These are phyloP conservation scores for Notarius lentiginosus DNA, from an alignment of 2,113 vertebrate genomes.

Conservation along the genomic window DNA sequence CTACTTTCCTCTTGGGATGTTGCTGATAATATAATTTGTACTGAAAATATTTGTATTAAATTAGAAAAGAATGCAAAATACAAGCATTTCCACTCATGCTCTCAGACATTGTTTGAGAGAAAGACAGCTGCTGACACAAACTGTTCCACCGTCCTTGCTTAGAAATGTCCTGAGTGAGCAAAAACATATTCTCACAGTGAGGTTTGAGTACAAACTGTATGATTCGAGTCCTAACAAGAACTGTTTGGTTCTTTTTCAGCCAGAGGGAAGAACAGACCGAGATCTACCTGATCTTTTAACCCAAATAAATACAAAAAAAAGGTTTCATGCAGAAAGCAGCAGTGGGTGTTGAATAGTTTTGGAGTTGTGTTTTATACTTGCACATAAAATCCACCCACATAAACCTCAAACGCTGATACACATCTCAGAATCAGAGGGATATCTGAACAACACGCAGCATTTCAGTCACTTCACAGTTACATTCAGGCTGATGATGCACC, in stretches of 20 bases:
- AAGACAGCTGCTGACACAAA: neutral
- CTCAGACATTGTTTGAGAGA: neutral
- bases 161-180: constrained; percentile 9
- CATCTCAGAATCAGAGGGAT: neutral
- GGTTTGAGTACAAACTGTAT: neutral
- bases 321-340: neutral
- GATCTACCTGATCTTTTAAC: neutral
- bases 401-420: neutral
- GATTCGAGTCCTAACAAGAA: neutral
- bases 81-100: neutral
- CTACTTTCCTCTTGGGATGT: no score
- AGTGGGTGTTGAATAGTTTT: constrained; percentile 25
- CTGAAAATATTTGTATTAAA: neutral
- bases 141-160: neutral
- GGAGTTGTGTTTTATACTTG: constrained; percentile 2
- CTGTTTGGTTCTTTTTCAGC: neutral
- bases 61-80: neutral
- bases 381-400: neutral
- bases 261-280: neutral
- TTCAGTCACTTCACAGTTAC: neutral
- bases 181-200: neutral
- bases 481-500: neutral
- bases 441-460: neutral
- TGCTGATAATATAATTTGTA: neutral
- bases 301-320: neutral